These are phyloP conservation scores for Bombus picipes DNA, from an alignment of 1,140 invertebrate genomes.

Conservation along the genomic window DNA sequence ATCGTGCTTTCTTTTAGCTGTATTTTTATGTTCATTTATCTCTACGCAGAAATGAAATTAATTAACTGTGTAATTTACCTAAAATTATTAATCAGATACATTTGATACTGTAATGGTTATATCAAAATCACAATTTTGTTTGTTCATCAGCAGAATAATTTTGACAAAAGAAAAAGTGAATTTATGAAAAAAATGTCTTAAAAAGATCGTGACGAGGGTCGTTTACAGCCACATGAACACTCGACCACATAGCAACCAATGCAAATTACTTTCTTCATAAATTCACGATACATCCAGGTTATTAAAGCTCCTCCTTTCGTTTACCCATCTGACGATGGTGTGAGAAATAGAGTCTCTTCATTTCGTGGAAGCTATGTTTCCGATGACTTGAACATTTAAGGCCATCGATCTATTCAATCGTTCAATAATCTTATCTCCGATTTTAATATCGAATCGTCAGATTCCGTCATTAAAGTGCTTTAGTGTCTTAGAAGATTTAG, in stretches of 20 bases:
- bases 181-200: not conserved
- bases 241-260: too few relatives aligned
- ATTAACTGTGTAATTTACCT: too few relatives aligned
- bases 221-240: not conserved
- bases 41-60: too few relatives aligned
- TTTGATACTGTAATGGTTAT: too few relatives aligned
- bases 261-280: not conserved
- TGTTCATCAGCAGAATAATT: too few relatives aligned
- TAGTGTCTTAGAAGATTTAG: not conserved
- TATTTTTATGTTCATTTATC: too few relatives aligned
- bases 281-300: not conserved
- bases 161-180: not conserved
- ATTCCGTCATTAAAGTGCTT: constrained; percentile 10
- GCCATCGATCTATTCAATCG: not conserved
- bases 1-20: too few relatives aligned
- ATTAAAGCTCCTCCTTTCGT: not conserved
- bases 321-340: not conserved
- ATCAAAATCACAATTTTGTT: too few relatives aligned
- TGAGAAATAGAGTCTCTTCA: not conserved
- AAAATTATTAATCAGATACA: too few relatives aligned
- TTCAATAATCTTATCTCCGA: constrained; percentile 2
- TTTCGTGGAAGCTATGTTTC: not conserved
- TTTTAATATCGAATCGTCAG: constrained; percentile 18
- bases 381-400: not conserved
- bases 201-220: not conserved